Percentiles rank a stretch among this genome's conserved stretches.
Evolutionary conservation across 2,113 vertebrate species (phyloP).

Genomic region (Pongo abelii): DNA sequence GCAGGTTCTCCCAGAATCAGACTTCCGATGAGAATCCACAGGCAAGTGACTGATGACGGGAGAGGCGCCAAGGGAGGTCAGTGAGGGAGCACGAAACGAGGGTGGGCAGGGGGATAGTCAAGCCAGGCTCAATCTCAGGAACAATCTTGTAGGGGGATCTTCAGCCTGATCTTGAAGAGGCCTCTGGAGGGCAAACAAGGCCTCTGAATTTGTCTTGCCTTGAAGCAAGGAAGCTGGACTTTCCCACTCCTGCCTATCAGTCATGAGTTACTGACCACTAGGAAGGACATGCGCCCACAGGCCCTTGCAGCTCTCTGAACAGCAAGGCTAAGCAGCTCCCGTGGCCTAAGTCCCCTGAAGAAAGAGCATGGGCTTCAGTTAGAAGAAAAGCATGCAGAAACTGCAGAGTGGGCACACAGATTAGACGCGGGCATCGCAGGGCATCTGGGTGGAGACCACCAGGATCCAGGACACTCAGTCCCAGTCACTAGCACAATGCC

Average conservation of each 20-base stretch:
- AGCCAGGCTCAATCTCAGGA: neutral
- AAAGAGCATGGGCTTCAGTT: neutral
- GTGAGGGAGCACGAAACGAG: neutral
- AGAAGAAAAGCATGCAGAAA: neutral
- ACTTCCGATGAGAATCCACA: too few relatives aligned
- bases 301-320: neutral
- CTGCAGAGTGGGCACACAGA: too few relatives aligned
- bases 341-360: neutral
- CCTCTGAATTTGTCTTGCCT: neutral
- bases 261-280: too few relatives aligned
- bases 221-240: neutral
- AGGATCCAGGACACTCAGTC: too few relatives aligned
- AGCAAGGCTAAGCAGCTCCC: neutral
- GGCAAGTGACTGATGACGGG: neutral
- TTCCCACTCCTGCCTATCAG: fast-evolving
- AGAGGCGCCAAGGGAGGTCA: neutral
- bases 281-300: neutral
- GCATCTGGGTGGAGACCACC: neutral
- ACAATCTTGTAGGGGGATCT: neutral
- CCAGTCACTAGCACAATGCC: too few relatives aligned
- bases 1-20: neutral
- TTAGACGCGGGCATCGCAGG: too few relatives aligned
- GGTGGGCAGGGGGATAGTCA: fast-evolving
- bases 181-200: neutral
- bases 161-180: neutral